phyloP scores from a whole-genome alignment of 1,140 invertebrate species.

The Drosophila rufa region DNA sequence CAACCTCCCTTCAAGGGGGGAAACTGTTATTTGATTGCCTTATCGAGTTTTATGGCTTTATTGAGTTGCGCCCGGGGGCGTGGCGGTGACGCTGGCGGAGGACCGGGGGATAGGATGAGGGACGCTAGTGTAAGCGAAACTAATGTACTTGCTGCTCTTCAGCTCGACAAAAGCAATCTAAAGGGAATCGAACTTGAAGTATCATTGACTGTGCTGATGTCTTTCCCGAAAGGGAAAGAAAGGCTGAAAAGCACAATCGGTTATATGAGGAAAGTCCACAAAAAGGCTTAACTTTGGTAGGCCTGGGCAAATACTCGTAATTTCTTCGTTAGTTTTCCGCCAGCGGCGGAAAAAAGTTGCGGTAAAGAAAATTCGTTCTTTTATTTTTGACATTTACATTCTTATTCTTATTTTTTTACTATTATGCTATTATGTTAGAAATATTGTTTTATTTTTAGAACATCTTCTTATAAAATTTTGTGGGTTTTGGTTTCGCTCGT shows the following conservation, averaged over 20 bases:
- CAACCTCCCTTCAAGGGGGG: constrained; percentile 11
- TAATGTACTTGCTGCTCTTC: constrained; percentile 64
- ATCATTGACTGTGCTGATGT: constrained; percentile 27
- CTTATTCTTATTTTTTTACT: no score
- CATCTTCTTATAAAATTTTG: constrained; percentile 1
- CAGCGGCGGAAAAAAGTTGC: not conserved
- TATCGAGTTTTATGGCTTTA: constrained; percentile 80
- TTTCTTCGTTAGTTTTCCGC: not conserved
- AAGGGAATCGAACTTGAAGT: constrained; percentile 54
- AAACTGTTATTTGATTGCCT: constrained; percentile 68
- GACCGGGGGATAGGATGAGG: not conserved
- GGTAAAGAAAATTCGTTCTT: not conserved
- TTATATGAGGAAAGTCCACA: constrained; percentile 28
- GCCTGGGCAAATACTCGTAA: constrained; percentile 1
- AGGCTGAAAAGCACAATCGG: constrained; percentile 19
- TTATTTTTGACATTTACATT: not conserved
- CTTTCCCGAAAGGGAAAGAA: not conserved
- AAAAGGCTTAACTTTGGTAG: constrained; percentile 23
- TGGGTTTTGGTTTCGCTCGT: constrained; percentile 7
- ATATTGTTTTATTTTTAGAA: not conserved
- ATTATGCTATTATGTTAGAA: not conserved
- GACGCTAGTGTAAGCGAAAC: constrained; percentile 53
- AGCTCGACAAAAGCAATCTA: constrained; percentile 47
- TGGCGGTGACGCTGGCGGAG: constrained; percentile 17
- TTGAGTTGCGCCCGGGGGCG: constrained; percentile 66